Conservation (phyloP, 2,113 vertebrate genomes). For the Callochromis pleurospilus region DNA sequence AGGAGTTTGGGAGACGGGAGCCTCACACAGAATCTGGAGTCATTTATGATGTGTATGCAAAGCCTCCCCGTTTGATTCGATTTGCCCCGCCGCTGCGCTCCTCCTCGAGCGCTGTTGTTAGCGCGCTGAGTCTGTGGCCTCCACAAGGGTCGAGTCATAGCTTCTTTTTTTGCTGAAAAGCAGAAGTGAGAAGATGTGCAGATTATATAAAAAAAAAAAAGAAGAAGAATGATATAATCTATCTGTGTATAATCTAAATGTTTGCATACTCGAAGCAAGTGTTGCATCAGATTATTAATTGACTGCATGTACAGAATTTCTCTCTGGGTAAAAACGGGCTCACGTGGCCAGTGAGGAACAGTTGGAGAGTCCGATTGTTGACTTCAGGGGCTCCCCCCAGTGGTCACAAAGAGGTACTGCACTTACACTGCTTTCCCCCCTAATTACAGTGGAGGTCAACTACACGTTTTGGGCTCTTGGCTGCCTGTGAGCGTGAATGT, state of each 20-base stretch:
- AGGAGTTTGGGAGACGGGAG: neutral
- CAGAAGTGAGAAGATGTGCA: neutral
- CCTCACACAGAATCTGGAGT: conserved; percentile 16
- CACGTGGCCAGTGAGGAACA: neutral
- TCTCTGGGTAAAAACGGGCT: neutral
- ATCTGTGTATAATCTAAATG: conserved; percentile 66
- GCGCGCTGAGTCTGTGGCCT: neutral
- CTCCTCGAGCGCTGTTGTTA: neutral
- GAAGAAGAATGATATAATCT: conserved; percentile 45
- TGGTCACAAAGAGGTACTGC: conserved; percentile 35
- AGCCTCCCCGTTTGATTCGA: neutral
- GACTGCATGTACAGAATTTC: conserved; percentile 61
- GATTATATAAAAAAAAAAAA: conserved; percentile 6
- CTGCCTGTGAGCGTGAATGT: conserved; percentile 21
- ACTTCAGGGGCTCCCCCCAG: neutral
- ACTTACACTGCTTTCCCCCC: conserved; percentile 21
- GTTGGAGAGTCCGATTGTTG: neutral
- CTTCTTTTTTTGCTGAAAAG: neutral
- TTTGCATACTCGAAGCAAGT: conserved; percentile 59
- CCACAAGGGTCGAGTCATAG: neutral
- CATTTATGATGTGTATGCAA: conserved; percentile 22
- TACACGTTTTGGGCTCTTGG: conserved; percentile 18
- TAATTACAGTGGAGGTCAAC: conserved; percentile 4
- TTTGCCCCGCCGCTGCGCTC: neutral
- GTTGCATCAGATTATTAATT: conserved; percentile 49